phyloP scores from a whole-genome alignment of 2,888 invertebrate genomes.

The Hydraecia micacea region DNA sequence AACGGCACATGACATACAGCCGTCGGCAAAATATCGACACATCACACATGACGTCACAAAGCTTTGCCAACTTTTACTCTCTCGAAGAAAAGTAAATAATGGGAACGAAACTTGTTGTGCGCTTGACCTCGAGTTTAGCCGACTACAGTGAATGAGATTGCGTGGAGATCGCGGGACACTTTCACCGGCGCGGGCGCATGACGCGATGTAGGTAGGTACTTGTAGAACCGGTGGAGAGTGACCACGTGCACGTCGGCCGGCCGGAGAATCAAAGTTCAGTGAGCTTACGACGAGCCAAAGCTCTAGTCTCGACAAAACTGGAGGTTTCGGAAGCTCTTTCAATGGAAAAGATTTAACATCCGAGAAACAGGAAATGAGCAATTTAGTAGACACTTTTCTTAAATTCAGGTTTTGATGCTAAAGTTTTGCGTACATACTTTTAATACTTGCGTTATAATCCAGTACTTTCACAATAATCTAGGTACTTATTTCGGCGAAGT shows the following conservation, averaged over 20 bases:
- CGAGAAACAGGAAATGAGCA: background rate
- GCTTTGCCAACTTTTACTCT: constrained; percentile 81
- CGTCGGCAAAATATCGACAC: constrained; percentile 36
- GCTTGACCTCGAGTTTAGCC: constrained; percentile 80
- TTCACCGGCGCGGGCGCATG: constrained; percentile 76
- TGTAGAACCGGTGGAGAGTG: constrained; percentile 62
- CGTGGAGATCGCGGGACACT: constrained; percentile 79
- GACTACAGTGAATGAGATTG: constrained; percentile 76
- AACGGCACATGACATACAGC: constrained; percentile 23
- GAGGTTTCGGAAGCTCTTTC: background rate
- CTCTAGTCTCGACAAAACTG: background rate
- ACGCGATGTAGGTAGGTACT: constrained; percentile 60
- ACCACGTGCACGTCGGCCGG: constrained; percentile 59
- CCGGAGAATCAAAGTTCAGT: constrained; percentile 17
- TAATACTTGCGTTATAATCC: too few species aligned
- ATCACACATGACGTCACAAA: constrained; percentile 55
- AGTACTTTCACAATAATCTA: background rate
- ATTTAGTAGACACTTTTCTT: constrained; percentile 1
- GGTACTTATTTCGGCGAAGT: too few species aligned
- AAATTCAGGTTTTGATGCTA: background rate
- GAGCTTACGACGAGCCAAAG: constrained; percentile 25
- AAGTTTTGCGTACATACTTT: background rate
- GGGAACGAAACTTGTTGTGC: constrained; percentile 82
- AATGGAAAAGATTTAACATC: background rate
- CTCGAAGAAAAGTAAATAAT: constrained; percentile 79